Evolutionary conservation across 2,888 invertebrate genomes (phyloP).

Genomic region (Didymodactylos carnosus): DNA sequence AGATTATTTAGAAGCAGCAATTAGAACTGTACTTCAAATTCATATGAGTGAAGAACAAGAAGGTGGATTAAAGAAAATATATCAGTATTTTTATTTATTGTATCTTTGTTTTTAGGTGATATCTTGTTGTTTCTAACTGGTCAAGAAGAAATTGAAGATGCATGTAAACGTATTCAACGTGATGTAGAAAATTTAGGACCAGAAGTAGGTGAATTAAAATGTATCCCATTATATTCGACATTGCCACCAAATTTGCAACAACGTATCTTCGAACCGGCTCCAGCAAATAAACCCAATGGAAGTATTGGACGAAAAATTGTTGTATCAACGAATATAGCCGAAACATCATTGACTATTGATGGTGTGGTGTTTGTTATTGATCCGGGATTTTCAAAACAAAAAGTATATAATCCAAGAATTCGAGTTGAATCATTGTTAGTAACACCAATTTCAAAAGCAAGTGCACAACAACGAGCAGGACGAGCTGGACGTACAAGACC

Average conservation of each 20-base stretch:
- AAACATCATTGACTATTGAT: constrained; percentile 93
- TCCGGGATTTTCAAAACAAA: constrained; percentile 97
- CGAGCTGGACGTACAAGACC: constrained; percentile 91
- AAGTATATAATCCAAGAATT: constrained; percentile 68
- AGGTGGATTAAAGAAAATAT: constrained; percentile 39
- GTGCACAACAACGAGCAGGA: constrained; percentile 90
- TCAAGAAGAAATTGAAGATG: constrained; percentile 73
- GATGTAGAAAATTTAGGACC: constrained; percentile 88
- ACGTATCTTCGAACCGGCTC: constrained; percentile 78
- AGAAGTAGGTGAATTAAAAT: constrained; percentile 86
- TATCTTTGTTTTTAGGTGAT: constrained; percentile 3
- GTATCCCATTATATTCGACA: constrained; percentile 94
- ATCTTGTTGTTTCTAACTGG: constrained; percentile 13
- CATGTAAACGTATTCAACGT: constrained; percentile 83
- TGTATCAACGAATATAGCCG: constrained; percentile 95
- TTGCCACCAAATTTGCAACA: constrained; percentile 89
- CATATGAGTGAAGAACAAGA: constrained; percentile 70
- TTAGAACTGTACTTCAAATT: constrained; percentile 84
- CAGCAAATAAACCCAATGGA: constrained; percentile 61
- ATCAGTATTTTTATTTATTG: not conserved
- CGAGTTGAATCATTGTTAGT: constrained; percentile 90
- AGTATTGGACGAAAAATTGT: constrained; percentile 78
- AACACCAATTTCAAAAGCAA: constrained; percentile 94
- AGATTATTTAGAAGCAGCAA: constrained; percentile 93
- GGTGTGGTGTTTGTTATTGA: constrained; percentile 99